Evolutionary conservation across 2,888 invertebrate species (phyloP).

Genomic region (Uloborus plumipes): DNA sequence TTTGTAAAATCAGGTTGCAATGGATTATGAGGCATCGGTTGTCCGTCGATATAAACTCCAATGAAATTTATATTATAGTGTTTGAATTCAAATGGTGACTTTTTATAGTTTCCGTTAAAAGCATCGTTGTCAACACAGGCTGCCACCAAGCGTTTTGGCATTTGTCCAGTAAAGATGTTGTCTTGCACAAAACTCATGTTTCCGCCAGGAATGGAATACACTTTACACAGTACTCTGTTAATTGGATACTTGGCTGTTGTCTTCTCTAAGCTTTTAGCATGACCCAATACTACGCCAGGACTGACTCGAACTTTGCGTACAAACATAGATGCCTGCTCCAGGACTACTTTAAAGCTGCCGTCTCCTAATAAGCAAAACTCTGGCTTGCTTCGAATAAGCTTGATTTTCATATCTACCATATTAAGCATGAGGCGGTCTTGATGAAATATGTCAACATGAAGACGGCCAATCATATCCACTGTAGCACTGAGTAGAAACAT

Average conservation of each 20-base stretch:
- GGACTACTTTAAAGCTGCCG: constrained; percentile 51
- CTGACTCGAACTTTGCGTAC: constrained; percentile 65
- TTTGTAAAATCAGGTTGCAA: background rate
- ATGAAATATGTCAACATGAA: constrained; percentile 42
- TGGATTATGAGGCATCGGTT: background rate
- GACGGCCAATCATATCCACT: constrained; percentile 41
- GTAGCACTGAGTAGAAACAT: constrained; percentile 6
- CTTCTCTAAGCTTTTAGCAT: constrained; percentile 3
- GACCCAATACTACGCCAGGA: constrained; percentile 66
- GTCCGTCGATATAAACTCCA: background rate
- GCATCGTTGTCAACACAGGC: constrained; percentile 5
- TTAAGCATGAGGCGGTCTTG: constrained; percentile 38
- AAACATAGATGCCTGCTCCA: constrained; percentile 65
- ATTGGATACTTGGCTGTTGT: constrained; percentile 7
- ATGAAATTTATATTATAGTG: background rate
- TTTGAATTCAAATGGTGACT: constrained; percentile 1
- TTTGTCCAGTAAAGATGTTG: constrained; percentile 4
- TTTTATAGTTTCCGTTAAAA: background rate
- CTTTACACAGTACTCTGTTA: constrained; percentile 1
- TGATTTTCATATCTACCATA: constrained; percentile 22
- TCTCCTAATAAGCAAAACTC: constrained; percentile 43
- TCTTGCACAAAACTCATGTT: constrained; percentile 9
- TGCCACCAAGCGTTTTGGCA: background rate
- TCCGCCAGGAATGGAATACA: background rate
- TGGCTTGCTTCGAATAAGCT: constrained; percentile 42